These are phyloP conservation scores for Papilio gigon DNA, from an alignment of 2,888 invertebrate species.

Conservation along the genomic window DNA sequence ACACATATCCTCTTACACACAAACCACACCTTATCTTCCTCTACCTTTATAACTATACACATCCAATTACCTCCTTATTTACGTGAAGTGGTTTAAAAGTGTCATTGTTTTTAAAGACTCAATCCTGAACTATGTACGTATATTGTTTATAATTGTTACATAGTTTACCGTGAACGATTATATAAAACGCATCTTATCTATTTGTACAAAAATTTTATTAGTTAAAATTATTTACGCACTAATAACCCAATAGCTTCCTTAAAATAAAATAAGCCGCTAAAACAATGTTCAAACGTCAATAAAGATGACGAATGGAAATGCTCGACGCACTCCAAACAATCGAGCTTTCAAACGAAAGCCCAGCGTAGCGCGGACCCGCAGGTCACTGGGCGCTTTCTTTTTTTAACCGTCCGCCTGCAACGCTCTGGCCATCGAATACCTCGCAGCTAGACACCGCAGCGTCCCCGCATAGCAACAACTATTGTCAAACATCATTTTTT, in stretches of 20 bases:
- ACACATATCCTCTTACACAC: too few species aligned
- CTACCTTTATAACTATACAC: too few species aligned
- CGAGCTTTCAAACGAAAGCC: constrained; percentile 6
- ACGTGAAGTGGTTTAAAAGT: too few species aligned
- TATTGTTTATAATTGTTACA: too few species aligned
- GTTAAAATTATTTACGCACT: background rate
- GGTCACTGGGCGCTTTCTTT: constrained; percentile 21
- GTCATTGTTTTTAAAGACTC: too few species aligned
- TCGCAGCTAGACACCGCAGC: constrained; percentile 30
- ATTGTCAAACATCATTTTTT: constrained; percentile 43
- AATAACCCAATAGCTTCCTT: background rate
- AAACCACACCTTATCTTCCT: too few species aligned
- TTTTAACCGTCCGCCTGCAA: constrained; percentile 5
- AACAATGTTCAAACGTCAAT: constrained; percentile 17
- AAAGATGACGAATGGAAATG: background rate
- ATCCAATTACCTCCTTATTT: too few species aligned
- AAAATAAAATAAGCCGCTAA: background rate
- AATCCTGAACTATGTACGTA: too few species aligned
- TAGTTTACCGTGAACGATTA: too few species aligned
- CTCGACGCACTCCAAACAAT: background rate
- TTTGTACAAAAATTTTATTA: too few species aligned
- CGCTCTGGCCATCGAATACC: constrained; percentile 20
- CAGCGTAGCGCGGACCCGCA: background rate
- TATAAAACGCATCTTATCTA: too few species aligned
- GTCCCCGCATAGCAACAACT: constrained; percentile 35